Evolutionary conservation across 2,888 invertebrate species (phyloP).

Genomic region (Bimastos eiseni): DNA sequence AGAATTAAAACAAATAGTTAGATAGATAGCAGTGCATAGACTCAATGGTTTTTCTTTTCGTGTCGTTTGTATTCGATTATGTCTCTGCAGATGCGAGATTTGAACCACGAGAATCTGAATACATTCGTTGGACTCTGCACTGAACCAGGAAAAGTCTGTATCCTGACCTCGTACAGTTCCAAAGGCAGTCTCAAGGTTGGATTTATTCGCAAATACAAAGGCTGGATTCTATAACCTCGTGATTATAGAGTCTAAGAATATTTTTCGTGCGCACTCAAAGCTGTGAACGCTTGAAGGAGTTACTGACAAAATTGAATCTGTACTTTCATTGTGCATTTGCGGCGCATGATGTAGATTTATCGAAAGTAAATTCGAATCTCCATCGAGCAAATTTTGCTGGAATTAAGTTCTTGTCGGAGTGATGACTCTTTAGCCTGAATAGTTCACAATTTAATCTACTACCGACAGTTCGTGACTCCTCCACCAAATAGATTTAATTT

Average conservation of each 20-base stretch:
- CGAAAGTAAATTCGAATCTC: too few relatives aligned
- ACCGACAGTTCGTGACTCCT: background rate
- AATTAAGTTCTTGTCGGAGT: background rate
- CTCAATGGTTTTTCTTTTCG: background rate
- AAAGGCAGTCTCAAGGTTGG: background rate
- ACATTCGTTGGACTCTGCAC: background rate
- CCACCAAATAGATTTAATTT: background rate
- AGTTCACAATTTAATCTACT: background rate
- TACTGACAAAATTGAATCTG: background rate
- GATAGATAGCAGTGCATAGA: background rate
- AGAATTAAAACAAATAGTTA: background rate
- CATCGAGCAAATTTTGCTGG: background rate
- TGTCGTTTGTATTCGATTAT: background rate
- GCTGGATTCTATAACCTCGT: background rate
- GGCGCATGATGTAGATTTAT: too few relatives aligned
- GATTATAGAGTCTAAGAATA: too few relatives aligned
- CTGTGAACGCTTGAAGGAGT: background rate
- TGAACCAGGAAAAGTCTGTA: background rate
- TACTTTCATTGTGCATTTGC: background rate
- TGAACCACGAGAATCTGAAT: background rate
- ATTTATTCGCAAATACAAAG: background rate
- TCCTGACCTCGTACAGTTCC: background rate
- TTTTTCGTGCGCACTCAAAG: background rate
- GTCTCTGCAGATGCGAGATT: background rate
- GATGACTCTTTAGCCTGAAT: background rate